Evolutionary conservation across 2,113 vertebrate genomes (phyloP).

Genomic region (Passer domesticus): DNA sequence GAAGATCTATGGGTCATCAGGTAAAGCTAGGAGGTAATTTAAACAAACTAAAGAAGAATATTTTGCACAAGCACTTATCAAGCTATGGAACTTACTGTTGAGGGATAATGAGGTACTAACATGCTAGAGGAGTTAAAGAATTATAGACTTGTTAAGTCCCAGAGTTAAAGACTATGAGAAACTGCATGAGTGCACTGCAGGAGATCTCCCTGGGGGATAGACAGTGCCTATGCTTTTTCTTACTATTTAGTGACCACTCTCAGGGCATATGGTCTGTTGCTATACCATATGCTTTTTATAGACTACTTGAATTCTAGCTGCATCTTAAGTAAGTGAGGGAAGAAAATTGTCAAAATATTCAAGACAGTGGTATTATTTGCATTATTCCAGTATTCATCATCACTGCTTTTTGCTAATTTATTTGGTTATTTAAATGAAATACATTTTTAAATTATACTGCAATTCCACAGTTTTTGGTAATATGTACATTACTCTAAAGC

Average conservation of each 20-base stretch:
- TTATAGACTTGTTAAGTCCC: not conserved
- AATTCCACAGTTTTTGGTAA: not conserved
- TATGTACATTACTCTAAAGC: not conserved
- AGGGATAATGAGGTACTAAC: not conserved
- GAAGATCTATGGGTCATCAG: not conserved
- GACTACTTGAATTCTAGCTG: not conserved
- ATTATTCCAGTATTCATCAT: not conserved
- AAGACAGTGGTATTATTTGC: not conserved
- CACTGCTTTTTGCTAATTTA: not conserved
- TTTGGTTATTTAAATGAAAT: not conserved
- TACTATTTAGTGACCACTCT: not conserved
- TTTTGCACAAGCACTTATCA: not conserved
- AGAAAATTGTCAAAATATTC: not conserved
- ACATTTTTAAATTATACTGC: not conserved
- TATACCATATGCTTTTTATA: not conserved
- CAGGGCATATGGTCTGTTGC: not conserved
- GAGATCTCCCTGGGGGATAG: not conserved
- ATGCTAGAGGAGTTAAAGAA: not conserved
- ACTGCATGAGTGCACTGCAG: not conserved
- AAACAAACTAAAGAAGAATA: not conserved
- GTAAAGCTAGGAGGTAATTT: not conserved
- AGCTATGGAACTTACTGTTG: not conserved
- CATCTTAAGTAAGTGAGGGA: not conserved
- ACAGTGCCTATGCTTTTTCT: not conserved
- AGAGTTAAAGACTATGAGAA: not conserved